phyloP scores from a whole-genome alignment of 2,113 vertebrate species.

The Dendrocopos noguchii region DNA sequence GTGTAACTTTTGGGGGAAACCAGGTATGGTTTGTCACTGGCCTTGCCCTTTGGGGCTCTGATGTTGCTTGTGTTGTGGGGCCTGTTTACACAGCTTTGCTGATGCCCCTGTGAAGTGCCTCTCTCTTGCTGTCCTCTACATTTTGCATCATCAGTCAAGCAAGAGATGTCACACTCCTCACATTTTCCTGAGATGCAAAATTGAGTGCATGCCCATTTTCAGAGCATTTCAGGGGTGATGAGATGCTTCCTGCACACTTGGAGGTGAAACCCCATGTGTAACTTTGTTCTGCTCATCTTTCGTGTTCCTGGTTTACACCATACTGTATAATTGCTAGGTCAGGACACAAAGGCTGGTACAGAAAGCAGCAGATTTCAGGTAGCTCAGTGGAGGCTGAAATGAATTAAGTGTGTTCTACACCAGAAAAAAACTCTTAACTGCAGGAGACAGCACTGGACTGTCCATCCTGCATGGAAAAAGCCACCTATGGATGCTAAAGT shows the following conservation, averaged over 20 bases:
- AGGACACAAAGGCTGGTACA: background rate
- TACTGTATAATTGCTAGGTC: background rate
- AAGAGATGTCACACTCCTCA: accelerated
- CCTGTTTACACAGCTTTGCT: accelerated
- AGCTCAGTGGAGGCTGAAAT: background rate
- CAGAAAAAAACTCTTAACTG: background rate
- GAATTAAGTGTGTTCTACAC: background rate
- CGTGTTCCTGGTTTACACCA: background rate
- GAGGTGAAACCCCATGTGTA: background rate
- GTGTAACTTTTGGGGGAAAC: accelerated
- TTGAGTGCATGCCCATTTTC: background rate
- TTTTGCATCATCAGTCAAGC: background rate
- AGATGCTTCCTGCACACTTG: background rate
- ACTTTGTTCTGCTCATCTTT: background rate
- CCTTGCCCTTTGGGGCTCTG: background rate
- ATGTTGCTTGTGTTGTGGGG: accelerated
- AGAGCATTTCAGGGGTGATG: background rate
- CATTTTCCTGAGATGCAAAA: accelerated
- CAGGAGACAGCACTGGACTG: background rate
- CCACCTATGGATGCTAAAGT: background rate
- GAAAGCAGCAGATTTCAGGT: background rate
- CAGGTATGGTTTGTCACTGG: accelerated
- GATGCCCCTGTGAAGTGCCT: background rate
- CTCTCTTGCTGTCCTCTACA: accelerated
- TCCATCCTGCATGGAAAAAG: background rate